These are phyloP conservation scores for Tiliacea aurago DNA, from an alignment of 2,888 invertebrate species.

Conservation along the genomic window DNA sequence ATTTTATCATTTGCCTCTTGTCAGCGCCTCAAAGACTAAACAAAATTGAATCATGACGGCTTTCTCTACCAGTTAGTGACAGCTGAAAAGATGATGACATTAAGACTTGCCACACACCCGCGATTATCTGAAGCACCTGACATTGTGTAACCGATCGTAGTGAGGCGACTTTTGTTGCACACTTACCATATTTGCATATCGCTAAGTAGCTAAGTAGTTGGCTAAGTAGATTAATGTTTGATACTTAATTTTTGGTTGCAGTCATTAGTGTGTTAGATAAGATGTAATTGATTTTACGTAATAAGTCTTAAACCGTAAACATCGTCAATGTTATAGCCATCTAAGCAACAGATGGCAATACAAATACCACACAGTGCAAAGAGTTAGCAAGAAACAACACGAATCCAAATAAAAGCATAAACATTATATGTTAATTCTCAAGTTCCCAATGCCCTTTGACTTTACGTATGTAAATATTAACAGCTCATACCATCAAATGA, in stretches of 20 bases:
- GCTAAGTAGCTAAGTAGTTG: too few species aligned
- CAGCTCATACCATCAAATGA: constrained; percentile 58
- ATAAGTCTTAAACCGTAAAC: not conserved
- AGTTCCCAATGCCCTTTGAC: constrained; percentile 36
- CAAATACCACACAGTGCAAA: constrained; percentile 2
- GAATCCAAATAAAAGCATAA: constrained; percentile 41
- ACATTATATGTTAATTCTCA: constrained; percentile 40
- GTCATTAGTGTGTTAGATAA: constrained; percentile 34
- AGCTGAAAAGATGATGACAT: constrained; percentile 75
- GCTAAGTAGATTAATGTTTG: constrained; percentile 58
- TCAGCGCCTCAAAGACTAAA: constrained; percentile 62
- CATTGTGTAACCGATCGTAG: constrained; percentile 48
- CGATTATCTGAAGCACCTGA: constrained; percentile 60
- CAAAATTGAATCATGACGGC: constrained; percentile 73
- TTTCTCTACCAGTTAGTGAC: constrained; percentile 76
- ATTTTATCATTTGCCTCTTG: too few species aligned
- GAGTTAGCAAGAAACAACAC: not conserved
- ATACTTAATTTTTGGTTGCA: constrained; percentile 29
- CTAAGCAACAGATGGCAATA: not conserved
- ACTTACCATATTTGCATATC: constrained; percentile 61
- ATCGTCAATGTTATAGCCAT: not conserved
- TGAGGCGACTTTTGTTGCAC: constrained; percentile 38
- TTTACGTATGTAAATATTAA: constrained; percentile 54
- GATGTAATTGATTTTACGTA: constrained; percentile 15
- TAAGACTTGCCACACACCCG: constrained; percentile 64